These are phyloP conservation scores for Cyclopterus lumpus DNA, from an alignment of 2,797 vertebrate species.

Conservation along the genomic window DNA sequence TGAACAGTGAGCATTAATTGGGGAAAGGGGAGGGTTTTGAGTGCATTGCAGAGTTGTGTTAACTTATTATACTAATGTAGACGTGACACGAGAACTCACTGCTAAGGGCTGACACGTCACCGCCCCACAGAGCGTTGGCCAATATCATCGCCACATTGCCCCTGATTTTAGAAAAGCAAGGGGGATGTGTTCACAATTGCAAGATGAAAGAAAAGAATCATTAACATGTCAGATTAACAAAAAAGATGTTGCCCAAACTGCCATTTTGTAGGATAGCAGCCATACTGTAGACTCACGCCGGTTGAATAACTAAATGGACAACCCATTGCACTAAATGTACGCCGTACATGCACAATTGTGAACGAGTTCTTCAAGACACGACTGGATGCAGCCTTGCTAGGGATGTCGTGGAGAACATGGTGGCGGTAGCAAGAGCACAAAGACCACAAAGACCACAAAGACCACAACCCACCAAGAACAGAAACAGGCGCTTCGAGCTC, in stretches of 20 bases:
- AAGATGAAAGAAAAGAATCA: conserved; percentile 36
- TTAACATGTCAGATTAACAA: conserved; percentile 41
- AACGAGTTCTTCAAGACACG: conserved; percentile 34
- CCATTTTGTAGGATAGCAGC: conserved; percentile 88
- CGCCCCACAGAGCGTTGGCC: conserved; percentile 40
- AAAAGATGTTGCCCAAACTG: conserved; percentile 75
- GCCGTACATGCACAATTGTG: conserved; percentile 61
- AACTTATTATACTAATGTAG: conserved; percentile 41
- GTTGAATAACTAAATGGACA: conserved; percentile 56
- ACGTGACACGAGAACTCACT: conserved; percentile 54
- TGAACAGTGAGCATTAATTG: neutral
- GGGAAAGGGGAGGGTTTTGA: conserved; percentile 9
- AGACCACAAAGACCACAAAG: conserved; percentile 70
- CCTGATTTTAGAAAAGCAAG: conserved; percentile 7
- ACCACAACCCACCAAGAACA: no score
- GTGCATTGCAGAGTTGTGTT: conserved; percentile 24
- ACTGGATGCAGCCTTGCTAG: conserved; percentile 39
- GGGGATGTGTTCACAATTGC: conserved; percentile 62
- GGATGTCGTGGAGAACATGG: conserved; percentile 14
- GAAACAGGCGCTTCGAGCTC: conserved; percentile 38
- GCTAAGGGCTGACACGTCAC: conserved; percentile 76
- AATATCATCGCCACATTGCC: conserved; percentile 27
- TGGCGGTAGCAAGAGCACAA: conserved; percentile 62
- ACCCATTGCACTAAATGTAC: conserved; percentile 74
- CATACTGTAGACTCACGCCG: conserved; percentile 79